A percentile compares a stretch with the other conserved stretches of the same genome.
These are phyloP conservation scores for Podarcis lilfordi DNA, from an alignment of 2,797 vertebrate species.

Conservation along the genomic window DNA sequence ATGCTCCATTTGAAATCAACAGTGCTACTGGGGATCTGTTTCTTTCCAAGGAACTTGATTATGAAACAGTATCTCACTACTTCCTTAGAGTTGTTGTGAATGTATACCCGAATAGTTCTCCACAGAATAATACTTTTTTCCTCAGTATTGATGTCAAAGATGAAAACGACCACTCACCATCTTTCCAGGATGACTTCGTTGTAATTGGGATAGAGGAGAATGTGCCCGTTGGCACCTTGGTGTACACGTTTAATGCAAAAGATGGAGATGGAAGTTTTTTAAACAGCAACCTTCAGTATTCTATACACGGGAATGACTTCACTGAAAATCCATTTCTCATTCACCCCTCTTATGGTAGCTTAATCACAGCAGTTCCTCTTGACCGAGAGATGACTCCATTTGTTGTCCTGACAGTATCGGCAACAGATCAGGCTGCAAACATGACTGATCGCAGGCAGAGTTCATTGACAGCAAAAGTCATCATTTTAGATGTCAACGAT, in stretches of 20 bases:
- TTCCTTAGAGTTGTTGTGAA: conserved; percentile 80
- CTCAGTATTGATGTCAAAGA: conserved; percentile 86
- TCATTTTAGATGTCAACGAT: conserved; percentile 90
- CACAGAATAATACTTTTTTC: conserved; percentile 76
- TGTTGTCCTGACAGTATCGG: conserved; percentile 84
- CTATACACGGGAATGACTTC: conserved; percentile 70
- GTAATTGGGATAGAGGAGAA: conserved; percentile 86
- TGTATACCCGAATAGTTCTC: conserved; percentile 62
- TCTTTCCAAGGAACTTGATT: conserved; percentile 88
- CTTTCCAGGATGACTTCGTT: conserved; percentile 85
- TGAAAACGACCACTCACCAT: conserved; percentile 87
- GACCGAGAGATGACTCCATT: conserved; percentile 82
- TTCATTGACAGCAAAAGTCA: conserved; percentile 82
- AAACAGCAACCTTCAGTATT: conserved; percentile 87
- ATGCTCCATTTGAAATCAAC: conserved; percentile 84
- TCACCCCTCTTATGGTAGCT: conserved; percentile 81
- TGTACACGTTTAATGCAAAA: conserved; percentile 86
- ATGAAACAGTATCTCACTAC: conserved; percentile 84
- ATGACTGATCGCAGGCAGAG: conserved; percentile 73
- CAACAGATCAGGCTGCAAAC: conserved; percentile 82
- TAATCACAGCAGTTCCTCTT: conserved; percentile 81
- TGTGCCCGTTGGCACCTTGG: conserved; percentile 78
- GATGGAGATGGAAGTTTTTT: conserved; percentile 87
- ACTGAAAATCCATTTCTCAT: conserved; percentile 82
- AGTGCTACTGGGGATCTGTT: conserved; percentile 86